These are phyloP conservation scores for Chloroceryle aenea DNA, from an alignment of 2,113 vertebrate species.

Conservation along the genomic window DNA sequence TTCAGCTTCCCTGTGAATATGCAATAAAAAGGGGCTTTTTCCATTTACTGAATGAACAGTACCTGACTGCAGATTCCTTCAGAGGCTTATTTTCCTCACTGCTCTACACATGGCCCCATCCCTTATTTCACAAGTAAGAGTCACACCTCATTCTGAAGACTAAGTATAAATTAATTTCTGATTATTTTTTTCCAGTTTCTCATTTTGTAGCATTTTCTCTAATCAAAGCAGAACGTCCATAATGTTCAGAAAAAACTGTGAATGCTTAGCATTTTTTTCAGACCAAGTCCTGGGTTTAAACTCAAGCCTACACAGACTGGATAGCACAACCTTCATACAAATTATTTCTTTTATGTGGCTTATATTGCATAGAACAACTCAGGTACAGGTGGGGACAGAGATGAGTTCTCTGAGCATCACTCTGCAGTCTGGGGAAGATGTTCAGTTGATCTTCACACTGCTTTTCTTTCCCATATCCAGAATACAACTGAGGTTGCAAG, in stretches of 20 bases:
- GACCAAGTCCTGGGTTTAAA: neutral
- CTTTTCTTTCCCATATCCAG: neutral
- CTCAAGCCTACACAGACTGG: neutral
- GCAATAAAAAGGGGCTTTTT: neutral
- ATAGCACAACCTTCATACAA: neutral
- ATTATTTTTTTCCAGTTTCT: neutral
- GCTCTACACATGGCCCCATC: neutral
- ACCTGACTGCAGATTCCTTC: neutral
- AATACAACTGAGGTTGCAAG: neutral
- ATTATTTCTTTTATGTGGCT: neutral
- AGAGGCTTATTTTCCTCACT: neutral
- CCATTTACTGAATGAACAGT: neutral
- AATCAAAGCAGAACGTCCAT: neutral
- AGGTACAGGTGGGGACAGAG: neutral
- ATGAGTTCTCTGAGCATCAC: rapidly evolving
- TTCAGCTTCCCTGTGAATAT: neutral
- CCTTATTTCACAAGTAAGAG: neutral
- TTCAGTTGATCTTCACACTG: rapidly evolving
- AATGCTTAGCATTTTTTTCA: neutral
- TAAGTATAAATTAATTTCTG: neutral
- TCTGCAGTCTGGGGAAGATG: neutral
- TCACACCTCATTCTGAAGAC: neutral
- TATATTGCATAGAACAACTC: neutral
- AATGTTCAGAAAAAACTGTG: neutral
- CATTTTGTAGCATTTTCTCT: neutral